These are phyloP conservation scores for Yponomeuta plumbellus DNA, from an alignment of 2,888 invertebrate genomes.

Conservation along the genomic window DNA sequence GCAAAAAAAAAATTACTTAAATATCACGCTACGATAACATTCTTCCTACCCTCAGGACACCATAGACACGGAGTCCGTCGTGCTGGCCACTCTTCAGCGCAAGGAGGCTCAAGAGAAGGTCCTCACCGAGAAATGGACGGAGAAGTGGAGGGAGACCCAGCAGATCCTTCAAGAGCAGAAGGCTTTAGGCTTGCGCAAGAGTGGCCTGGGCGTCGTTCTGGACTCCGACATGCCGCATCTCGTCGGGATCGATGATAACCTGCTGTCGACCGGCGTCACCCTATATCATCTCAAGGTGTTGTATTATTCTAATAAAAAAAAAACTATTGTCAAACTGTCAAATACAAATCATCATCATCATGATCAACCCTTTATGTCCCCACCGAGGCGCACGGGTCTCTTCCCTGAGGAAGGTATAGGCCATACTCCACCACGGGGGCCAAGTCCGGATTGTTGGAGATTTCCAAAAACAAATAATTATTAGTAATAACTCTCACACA, in stretches of 20 bases:
- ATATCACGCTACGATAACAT: neutral
- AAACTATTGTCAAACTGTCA: too few relatives aligned
- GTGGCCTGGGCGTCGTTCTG: constrained; percentile 90
- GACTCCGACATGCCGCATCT: constrained; percentile 95
- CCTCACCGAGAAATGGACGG: constrained; percentile 94
- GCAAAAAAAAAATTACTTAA: too few relatives aligned
- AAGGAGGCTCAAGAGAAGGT: constrained; percentile 94
- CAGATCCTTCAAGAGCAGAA: constrained; percentile 92
- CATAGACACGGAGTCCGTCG: constrained; percentile 76
- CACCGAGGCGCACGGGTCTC: too few relatives aligned
- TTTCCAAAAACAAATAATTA: too few relatives aligned
- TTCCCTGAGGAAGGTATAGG: too few relatives aligned
- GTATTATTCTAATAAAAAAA: neutral
- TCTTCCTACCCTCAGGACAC: constrained; percentile 49
- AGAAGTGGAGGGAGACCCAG: constrained; percentile 94
- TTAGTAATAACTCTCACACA: too few relatives aligned
- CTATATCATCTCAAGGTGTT: constrained; percentile 89
- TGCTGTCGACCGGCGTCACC: constrained; percentile 92
- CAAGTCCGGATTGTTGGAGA: too few relatives aligned
- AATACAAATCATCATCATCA: too few relatives aligned
- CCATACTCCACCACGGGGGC: too few relatives aligned
- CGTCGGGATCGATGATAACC: constrained; percentile 93
- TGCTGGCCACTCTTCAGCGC: constrained; percentile 89
- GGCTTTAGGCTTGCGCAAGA: constrained; percentile 89
- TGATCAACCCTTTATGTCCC: too few relatives aligned